phyloP scores from a whole-genome alignment of 2,113 vertebrate species.

The Scartelaos histophorus region DNA sequence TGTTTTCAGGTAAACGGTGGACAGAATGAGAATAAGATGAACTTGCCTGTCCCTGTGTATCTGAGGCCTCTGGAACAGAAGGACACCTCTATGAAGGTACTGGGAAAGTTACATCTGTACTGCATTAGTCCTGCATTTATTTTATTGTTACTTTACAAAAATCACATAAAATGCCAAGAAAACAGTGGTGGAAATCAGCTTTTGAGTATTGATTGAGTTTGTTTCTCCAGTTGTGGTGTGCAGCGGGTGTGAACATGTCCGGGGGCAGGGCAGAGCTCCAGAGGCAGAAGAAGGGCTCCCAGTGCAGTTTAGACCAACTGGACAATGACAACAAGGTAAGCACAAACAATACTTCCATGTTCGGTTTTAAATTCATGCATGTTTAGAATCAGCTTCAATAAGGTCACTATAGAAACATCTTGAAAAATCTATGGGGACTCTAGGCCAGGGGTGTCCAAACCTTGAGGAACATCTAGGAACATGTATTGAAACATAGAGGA shows the following conservation, averaged over 20 bases:
- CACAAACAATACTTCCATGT: neutral
- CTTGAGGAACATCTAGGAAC: no score
- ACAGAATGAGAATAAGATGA: conserved; percentile 90
- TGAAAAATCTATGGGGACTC: no score
- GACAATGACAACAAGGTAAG: conserved; percentile 68
- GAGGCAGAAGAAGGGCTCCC: conserved; percentile 79
- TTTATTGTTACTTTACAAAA: no score
- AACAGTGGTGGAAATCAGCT: neutral
- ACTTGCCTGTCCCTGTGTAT: conserved; percentile 94
- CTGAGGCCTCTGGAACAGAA: conserved; percentile 93
- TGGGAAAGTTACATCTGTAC: neutral
- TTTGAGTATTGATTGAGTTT: neutral
- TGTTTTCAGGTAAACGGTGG: conserved; percentile 75
- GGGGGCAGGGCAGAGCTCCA: conserved; percentile 80
- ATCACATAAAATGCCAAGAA: neutral
- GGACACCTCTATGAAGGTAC: conserved; percentile 95
- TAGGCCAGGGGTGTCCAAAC: no score
- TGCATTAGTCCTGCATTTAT: no score
- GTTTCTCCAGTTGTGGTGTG: conserved; percentile 88
- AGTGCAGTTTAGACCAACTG: conserved; percentile 78
- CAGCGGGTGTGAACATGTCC: conserved; percentile 88
- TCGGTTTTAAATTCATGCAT: no score
- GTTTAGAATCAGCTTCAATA: no score
- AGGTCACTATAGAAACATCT: no score
- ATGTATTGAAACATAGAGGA: no score